Evolutionary conservation across 2,888 invertebrate species (phyloP).

Genomic region (Thalpophila matura): DNA sequence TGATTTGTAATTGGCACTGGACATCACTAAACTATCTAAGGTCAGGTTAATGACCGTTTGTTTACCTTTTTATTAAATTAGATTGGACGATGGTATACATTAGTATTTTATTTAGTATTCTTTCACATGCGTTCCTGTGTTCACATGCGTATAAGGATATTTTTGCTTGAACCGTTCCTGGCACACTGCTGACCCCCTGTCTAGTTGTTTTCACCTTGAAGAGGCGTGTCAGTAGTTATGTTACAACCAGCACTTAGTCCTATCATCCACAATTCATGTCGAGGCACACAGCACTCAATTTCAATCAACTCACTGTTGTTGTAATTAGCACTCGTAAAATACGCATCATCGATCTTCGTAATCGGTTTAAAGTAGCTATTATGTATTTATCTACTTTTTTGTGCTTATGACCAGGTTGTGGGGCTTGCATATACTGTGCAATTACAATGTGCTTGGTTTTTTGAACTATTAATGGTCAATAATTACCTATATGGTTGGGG

Average conservation of each 20-base stretch:
- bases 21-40: no score
- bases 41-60: no score
- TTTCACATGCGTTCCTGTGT: no score
- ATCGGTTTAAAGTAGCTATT: constrained; percentile 50
- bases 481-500: background rate
- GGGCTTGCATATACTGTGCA: background rate
- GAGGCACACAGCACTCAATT: constrained; percentile 13
- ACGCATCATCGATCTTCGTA: constrained; percentile 59
- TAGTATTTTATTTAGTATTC: no score
- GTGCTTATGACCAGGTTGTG: background rate
- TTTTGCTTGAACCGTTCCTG: no score
- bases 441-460: constrained; percentile 24
- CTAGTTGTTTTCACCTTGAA: background rate
- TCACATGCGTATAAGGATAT: no score
- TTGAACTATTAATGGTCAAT: constrained; percentile 28
- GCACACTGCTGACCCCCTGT: no score
- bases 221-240: constrained; percentile 9
- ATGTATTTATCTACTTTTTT: constrained; percentile 47
- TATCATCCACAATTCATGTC: constrained; percentile 6
- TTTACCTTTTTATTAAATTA: no score
- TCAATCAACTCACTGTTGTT: constrained; percentile 43
- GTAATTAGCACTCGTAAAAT: constrained; percentile 63
- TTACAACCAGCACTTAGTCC: constrained; percentile 15
- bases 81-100: no score
- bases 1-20: no score